Evolutionary conservation across 2,113 vertebrate species (phyloP).

Genomic region (Orcinus orca): DNA sequence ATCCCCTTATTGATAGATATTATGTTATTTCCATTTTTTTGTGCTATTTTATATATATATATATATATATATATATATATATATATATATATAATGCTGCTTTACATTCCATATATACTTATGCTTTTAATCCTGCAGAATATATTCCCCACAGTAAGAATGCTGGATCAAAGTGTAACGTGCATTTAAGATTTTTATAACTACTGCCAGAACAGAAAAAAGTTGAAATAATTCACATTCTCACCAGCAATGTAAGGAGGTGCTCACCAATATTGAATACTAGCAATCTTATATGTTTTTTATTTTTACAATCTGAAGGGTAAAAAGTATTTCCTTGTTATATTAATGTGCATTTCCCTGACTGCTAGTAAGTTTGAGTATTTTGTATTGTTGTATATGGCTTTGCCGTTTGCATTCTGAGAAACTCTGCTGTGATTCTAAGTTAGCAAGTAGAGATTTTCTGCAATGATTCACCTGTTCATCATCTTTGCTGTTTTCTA

Average conservation of each 20-base stretch:
- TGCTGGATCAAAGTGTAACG: background rate
- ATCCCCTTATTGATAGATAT: background rate
- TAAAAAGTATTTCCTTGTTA: background rate
- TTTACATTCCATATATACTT: background rate
- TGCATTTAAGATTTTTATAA: background rate
- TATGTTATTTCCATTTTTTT: background rate
- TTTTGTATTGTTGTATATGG: background rate
- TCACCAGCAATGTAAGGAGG: background rate
- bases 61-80: background rate
- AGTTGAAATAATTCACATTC: conserved; percentile 3
- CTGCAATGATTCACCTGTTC: background rate
- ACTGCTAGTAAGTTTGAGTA: background rate
- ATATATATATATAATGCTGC: background rate
- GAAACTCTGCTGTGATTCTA: background rate
- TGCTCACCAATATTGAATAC: background rate
- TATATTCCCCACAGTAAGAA: background rate
- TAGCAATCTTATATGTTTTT: background rate
- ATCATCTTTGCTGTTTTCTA: background rate
- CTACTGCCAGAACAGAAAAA: background rate
- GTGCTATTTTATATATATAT: background rate
- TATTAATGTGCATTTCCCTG: background rate
- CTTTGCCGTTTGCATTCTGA: background rate
- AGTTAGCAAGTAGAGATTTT: background rate
- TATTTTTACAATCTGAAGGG: background rate
- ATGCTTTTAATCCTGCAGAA: background rate